Percentiles rank a stretch among this genome's conserved stretches.
Evolutionary conservation across 2,113 vertebrate species (phyloP).

Genomic region (Gracilinanus agilis): DNA sequence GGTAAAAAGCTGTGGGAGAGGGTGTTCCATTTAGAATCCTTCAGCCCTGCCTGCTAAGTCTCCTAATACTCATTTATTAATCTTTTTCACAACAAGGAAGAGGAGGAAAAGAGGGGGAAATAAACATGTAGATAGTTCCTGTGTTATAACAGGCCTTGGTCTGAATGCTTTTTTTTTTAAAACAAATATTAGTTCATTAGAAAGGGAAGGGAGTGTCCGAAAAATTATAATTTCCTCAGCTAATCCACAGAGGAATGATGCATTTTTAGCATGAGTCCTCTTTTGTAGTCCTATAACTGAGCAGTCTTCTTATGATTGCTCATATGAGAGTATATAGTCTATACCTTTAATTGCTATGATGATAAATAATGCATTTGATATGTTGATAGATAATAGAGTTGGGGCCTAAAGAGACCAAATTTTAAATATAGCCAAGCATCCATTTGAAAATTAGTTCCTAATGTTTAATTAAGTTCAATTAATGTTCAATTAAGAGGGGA

Average conservation of each 20-base stretch:
- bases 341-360: conserved; percentile 17
- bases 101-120: background rate
- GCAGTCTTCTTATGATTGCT: background rate
- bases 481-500: conserved; percentile 26
- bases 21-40: too few relatives aligned
- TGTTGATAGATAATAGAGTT: background rate
- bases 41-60: too few relatives aligned
- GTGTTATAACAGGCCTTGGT: background rate
- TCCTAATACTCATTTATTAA: too few relatives aligned
- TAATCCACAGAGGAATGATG: conserved; percentile 26
- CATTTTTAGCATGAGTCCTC: conserved; percentile 41
- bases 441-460: conserved; percentile 16
- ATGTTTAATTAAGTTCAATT: conserved; percentile 45
- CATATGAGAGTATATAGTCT: conserved; percentile 9
- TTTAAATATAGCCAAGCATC: conserved; percentile 22
- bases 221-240: conserved; percentile 39
- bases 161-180: background rate
- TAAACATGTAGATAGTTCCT: background rate
- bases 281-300: conserved; percentile 41
- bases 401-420: conserved; percentile 29
- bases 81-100: too few relatives aligned
- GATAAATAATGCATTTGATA: background rate
- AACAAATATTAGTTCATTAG: background rate
- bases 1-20: background rate
- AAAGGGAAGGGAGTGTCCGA: background rate